Base-by-base conservation (phyloP, 2,888 invertebrate species). In the Poecilus cupreus region DNA sequence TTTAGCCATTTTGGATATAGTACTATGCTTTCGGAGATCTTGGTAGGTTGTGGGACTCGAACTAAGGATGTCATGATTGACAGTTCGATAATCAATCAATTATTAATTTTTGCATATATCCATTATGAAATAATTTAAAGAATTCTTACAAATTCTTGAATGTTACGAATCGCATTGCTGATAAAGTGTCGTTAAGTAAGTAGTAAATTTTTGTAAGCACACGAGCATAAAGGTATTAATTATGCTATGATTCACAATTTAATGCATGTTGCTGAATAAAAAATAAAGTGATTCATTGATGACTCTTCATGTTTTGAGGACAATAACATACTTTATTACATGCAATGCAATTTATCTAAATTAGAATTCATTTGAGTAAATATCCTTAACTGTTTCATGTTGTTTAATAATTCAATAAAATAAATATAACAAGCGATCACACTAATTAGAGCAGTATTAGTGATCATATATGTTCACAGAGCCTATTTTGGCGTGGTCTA, bases 311-410 rank as follows among this genome's bases (percentile, higher is more conserved):
- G 8, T 54, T 54, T 54, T 22, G 22, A 22, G 11, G 8, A 54
- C 54, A 54, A 54, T 54, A 20, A 54, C 54, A 54, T 54, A 54
- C 54, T 54, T 22, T 54, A 54, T 22, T 54, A 54, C 54, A 18
- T 22, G 43, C 18, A 54, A 0, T 54, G 20, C 20, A 54, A 11
- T 22, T 54, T 22, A 54, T 22, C 54, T 54, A 54, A 18, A 22
- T 54, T 22, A 22, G 22, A 5, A 3, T n/a, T n/a, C 3, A 43
- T 43, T 54, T 22, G 11, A 54, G 10, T 10, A 54, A 54, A 54
- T 11, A 54, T 54, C 13, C 11, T 22, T 54, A 43, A 43, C 22
- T 11, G 11, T 54, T 22, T 22, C 54, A 54, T 11, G 22, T 10
- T 18, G 11, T 54, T 43, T 11, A 43, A 43, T 39, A 39, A 39